Evolutionary conservation across 2,113 vertebrate genomes (phyloP), one percentile per base, ranked within the genome.

Genomic region (Cyrtonyx montezumae): DNA sequence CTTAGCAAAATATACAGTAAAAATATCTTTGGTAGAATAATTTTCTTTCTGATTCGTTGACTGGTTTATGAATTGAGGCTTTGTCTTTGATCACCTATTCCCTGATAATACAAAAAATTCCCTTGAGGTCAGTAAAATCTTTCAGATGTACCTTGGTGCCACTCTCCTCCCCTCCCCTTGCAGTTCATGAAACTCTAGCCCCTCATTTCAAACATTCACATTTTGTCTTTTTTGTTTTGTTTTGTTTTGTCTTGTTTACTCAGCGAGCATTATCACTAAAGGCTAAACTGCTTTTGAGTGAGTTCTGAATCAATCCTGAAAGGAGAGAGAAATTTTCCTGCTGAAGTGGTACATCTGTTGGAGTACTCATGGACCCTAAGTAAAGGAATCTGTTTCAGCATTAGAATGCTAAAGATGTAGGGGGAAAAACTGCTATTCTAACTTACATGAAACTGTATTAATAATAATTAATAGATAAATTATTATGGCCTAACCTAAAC

Each of bases 401-500:
- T 71, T 79, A 36, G 51, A 37, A 51, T 71, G 62, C 34, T 93
- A 23, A 81, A 87, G 74, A 78, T 61, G 22, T 62, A 45, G 12
- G 20, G 61, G 69, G 36, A 13, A 66, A 83, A 90, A 74, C 4
- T 55, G 32, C 46, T 63, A 4, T 48, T 15, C n/a, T 76, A 81
- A 63, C 23, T 34, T 76, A 36, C 23, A 49, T 56, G 32, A 90
- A 68, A 91, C 75, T 51, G 12, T 66, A 81, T 86, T 88, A 76
- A 74, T 90, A 90, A 78, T 75, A 88, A 90, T 91, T 68, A 93
- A 36, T 20, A 66, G 74, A 48, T 91, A 79, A 94, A 93, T 81
- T 92, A 90, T 84, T 92, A 69, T 53, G 42, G 3, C 16, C 48
- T 78, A 63, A 92, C 18, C 45, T 78, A 63, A 92, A 21, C 19